Conservation (phyloP, 2,113 vertebrate species). For the Eonycteris spelaea region DNA sequence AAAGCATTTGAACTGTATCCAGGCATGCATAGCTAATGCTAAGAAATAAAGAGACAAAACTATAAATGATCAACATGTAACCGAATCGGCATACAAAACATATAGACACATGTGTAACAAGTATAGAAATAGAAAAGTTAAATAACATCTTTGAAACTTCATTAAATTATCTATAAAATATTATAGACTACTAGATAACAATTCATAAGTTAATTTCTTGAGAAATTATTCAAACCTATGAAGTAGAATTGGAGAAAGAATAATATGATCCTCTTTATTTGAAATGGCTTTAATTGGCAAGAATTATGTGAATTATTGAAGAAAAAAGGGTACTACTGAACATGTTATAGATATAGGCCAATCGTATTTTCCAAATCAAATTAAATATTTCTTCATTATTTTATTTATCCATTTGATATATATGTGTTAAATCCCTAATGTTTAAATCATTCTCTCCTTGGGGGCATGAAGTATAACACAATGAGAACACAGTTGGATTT, state of each 20-base stretch:
- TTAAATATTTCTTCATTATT: not conserved
- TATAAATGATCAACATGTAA: not conserved
- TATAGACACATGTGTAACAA: not conserved
- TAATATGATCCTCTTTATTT: not conserved
- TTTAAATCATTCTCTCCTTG: not conserved
- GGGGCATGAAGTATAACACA: not conserved
- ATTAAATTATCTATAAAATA: not conserved
- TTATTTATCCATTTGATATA: not conserved
- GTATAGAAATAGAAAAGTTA: not conserved
- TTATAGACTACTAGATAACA: not conserved
- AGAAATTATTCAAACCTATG: not conserved
- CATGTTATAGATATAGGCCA: not conserved
- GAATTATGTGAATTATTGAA: not conserved
- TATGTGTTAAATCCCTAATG: not conserved
- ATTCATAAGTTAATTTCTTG: not conserved
- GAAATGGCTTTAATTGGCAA: not conserved
- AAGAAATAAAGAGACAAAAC: not conserved
- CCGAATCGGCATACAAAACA: not conserved
- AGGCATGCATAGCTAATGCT: not conserved
- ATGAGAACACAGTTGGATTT: not conserved
- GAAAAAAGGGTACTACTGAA: not conserved
- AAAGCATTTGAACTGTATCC: not conserved
- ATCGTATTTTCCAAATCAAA: not conserved
- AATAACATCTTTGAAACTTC: not conserved
- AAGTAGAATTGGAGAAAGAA: not conserved